Percentiles rank a stretch among this genome's conserved stretches.
Conservation (phyloP, 2,888 invertebrate genomes). For the Dioctria linearis region DNA sequence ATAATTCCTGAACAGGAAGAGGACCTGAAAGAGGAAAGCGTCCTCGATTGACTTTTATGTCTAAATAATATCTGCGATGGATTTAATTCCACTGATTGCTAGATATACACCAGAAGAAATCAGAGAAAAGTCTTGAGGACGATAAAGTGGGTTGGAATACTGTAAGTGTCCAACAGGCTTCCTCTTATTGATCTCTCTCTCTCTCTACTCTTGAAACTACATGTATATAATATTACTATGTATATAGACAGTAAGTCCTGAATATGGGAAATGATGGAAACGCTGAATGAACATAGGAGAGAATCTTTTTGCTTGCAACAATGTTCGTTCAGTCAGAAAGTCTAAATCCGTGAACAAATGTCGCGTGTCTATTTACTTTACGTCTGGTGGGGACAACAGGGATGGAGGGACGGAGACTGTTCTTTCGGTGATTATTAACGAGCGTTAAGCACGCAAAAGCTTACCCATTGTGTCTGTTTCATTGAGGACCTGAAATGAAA, state of each 20-base stretch:
- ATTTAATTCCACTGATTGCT: constrained; percentile 49
- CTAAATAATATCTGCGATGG: constrained; percentile 40
- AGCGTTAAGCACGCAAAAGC: constrained; percentile 43
- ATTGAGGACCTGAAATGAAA: constrained; percentile 38
- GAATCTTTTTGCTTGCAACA: too few species aligned
- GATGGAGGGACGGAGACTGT: background rate
- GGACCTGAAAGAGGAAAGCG: constrained; percentile 33
- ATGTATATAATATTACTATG: too few species aligned
- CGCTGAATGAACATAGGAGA: too few species aligned
- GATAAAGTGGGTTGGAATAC: background rate
- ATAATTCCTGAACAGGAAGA: background rate
- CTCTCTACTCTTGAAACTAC: too few species aligned
- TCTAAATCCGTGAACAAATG: constrained; percentile 10
- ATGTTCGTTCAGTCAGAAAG: too few species aligned
- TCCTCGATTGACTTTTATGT: constrained; percentile 42
- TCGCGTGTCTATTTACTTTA: constrained; percentile 43
- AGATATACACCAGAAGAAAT: constrained; percentile 16
- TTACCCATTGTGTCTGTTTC: constrained; percentile 33
- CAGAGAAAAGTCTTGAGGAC: constrained; percentile 3
- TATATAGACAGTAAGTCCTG: too few species aligned
- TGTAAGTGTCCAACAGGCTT: constrained; percentile 39
- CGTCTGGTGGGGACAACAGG: constrained; percentile 5
- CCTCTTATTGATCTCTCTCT: constrained; percentile 29
- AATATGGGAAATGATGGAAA: too few species aligned
- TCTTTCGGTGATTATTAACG: constrained; percentile 46